A percentile compares a stretch with the other conserved stretches of the same genome.
These are phyloP conservation scores for Drosophila acutilabella DNA, from an alignment of 2,888 invertebrate species.

Conservation along the genomic window DNA sequence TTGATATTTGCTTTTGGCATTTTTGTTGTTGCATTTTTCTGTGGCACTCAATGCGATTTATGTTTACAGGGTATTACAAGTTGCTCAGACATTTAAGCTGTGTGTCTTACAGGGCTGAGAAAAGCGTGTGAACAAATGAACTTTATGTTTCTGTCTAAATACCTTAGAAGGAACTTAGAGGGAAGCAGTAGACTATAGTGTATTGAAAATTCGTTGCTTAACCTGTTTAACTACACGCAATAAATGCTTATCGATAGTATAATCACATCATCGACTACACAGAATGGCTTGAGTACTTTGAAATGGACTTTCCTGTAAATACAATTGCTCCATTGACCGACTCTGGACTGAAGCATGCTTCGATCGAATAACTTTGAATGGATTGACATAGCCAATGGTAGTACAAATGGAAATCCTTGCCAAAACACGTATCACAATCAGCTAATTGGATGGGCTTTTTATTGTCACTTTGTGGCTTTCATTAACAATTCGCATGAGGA, in stretches of 20 bases:
- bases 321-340: slow-evolving; percentile 75
- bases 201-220: slow-evolving; percentile 25
- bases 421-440: slow-evolving; percentile 80
- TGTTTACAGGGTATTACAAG: slow-evolving; percentile 21
- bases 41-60: slow-evolving; percentile 22
- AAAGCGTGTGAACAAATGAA: slow-evolving; percentile 38
- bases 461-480: slow-evolving; percentile 68
- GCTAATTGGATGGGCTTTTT: slow-evolving; percentile 71
- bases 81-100: slow-evolving; percentile 12
- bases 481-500: slow-evolving; percentile 64
- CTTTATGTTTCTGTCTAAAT: too few species aligned
- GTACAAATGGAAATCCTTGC: slow-evolving; percentile 49
- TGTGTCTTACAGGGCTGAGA: background rate
- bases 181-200: slow-evolving; percentile 6
- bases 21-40: slow-evolving; percentile 42
- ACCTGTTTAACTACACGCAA: background rate
- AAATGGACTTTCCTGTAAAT: slow-evolving; percentile 31
- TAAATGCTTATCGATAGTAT: slow-evolving; percentile 34
- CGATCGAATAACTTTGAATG: slow-evolving; percentile 65
- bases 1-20: slow-evolving; percentile 42
- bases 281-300: background rate
- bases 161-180: too few species aligned
- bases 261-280: slow-evolving; percentile 10
- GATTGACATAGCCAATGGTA: slow-evolving; percentile 20
- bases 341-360: slow-evolving; percentile 47